Evolutionary conservation across 2,113 vertebrate species (phyloP), one percentile per base, ranked within the genome.

Genomic region (Oreotrochilus melanogaster): DNA sequence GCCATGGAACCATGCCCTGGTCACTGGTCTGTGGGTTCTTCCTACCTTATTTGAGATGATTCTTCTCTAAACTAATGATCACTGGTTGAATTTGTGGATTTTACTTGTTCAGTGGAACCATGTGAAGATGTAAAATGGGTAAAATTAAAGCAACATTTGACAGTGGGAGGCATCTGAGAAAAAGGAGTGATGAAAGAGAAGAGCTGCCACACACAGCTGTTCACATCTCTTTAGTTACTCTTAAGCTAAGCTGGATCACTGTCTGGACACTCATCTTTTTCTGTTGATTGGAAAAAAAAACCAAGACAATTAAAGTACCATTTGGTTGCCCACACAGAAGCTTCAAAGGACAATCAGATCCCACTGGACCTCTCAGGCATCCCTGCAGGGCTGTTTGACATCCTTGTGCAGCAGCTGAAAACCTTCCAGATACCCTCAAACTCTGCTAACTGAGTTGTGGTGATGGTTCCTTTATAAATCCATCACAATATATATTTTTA

Each of bases 381-480:
- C 39, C 33, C 31, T 21, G 23, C 2, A 11, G 21, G n/a, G 37
- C 78, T 22, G 47, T 50, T n/a, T 10, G 39, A 67, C 0, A 0
- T 25, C 10, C 50, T 50, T 18, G 22, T 58, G 28, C 56, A 39
- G 66, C n/a, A 51, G 43, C n/a, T 58, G 65, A n/a, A 84, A 35
- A 35, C 22, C 56, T 72, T 16, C 28, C 53, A 45, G 17, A 4
- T n/a, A 13, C 58, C 37, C 19, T 47, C 35, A 18, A 45, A 51
- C 24, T 56, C 17, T 53, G 23, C 22, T 27, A 10, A 37, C 60
- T 65, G 25, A 65, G 14, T 42, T 30, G 21, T n/a, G 24, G 12
- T 70, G 57, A 17, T 28, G 51, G 24, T 48, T 16, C 18, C 18
- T 72, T 72, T 48, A 15, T 25, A 53, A 48, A 25, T 27, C 18